Percentiles rank a stretch among this genome's conserved stretches.
These are phyloP conservation scores for Miniopterus natalensis DNA, from an alignment of 2,113 vertebrate species.

Conservation along the genomic window DNA sequence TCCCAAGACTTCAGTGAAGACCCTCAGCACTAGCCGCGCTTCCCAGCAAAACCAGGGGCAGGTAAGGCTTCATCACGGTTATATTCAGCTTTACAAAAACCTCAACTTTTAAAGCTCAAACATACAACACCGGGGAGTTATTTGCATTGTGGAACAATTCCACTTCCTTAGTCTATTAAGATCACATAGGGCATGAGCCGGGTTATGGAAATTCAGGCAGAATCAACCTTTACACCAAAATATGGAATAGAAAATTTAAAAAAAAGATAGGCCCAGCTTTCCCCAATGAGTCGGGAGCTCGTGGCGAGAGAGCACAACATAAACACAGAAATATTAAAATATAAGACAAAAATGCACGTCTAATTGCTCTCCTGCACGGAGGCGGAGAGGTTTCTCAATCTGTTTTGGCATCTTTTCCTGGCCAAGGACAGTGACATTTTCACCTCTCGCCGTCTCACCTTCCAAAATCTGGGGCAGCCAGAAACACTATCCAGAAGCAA, in stretches of 20 bases:
- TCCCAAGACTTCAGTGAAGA: not conserved
- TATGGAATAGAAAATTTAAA: not conserved
- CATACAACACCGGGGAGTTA: not conserved
- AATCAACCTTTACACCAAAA: not conserved
- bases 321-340: not conserved
- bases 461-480: constrained; percentile 66
- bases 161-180: not conserved
- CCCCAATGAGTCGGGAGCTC: not conserved
- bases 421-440: constrained; percentile 53
- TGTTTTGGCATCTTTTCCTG: not conserved
- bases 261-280: not conserved
- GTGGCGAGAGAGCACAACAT: not conserved
- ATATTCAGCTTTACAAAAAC: not conserved
- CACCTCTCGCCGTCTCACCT: constrained; percentile 55
- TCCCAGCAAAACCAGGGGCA: not conserved
- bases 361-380: not conserved
- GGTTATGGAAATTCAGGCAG: not conserved
- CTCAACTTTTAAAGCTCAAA: not conserved
- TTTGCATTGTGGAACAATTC: not conserved
- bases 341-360: not conserved
- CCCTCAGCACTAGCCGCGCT: too few species aligned
- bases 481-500: constrained; percentile 52
- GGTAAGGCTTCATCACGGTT: not conserved
- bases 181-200: not conserved
- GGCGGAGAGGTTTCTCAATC: not conserved